Evolutionary conservation across 1,140 invertebrate species (phyloP), one percentile per base, ranked within the genome.

Genomic region (Gonatopus flavifemur): DNA sequence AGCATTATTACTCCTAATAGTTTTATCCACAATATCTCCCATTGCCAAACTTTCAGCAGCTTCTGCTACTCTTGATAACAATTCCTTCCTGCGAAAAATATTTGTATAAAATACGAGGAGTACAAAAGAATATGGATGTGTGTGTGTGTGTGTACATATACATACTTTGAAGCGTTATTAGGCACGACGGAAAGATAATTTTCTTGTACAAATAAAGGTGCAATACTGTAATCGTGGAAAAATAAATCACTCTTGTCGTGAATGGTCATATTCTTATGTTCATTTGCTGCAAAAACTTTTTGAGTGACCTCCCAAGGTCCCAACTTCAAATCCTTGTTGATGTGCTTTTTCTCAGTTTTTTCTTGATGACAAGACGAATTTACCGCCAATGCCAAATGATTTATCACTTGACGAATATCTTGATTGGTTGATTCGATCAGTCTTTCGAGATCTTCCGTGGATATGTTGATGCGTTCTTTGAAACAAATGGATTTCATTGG

Each of bases 171-270:
- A 43, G 80, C 83, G 38, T 83, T n/a, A n/a, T n/a, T 76, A 0
- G 91, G 90, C 12, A 73, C 64, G 0, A 89, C 89, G 40, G 81
- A 82, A 1, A 93, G 78, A 80, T 99, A 99, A 80, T 99, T 99
- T 72, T 99, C 96, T 69, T 98, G 94, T 0, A 99, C 93, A 79
- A 99, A 99, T 15, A 99, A 80, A 7, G 96, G 92, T 3, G 87
- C 88, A 49, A 99, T 84, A 66, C 86, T 94, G 76, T 99, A 99
- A 80, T 99, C 98, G 57, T 94, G 87, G 77, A 99, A 99, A 77
- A 98, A 99, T 31, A 99, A 75, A 67, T 92, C 89, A 36, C 86
- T 88, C 76, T 95, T 97, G 62, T 98, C 92, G 59, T 86, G 78
- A 2, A 95, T 78, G 12, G 76, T 84, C 91, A 95, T 96, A 1